A percentile compares a stretch with the other conserved stretches of the same genome.
These are phyloP conservation scores for Mya arenaria DNA, from an alignment of 1,140 invertebrate species.

Conservation along the genomic window DNA sequence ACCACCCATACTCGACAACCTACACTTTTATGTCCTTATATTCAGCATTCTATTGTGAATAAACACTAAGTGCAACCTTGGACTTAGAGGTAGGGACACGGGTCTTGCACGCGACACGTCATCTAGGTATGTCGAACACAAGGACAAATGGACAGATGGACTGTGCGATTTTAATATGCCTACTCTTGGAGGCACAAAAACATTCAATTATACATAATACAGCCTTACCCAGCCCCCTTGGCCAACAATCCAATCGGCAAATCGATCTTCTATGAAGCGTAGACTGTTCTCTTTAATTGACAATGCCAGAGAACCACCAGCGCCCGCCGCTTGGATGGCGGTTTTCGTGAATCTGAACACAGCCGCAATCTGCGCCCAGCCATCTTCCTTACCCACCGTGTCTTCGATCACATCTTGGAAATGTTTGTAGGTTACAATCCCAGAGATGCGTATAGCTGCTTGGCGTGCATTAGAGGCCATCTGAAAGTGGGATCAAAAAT, in stretches of 20 bases:
- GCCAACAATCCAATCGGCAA: conserved; percentile 73
- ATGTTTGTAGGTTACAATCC: conserved; percentile 65
- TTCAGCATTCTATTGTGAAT: no score
- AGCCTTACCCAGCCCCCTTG: conserved; percentile 77
- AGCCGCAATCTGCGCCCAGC: conserved; percentile 72
- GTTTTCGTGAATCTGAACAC: conserved; percentile 72
- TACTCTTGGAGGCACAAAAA: no score
- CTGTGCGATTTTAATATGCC: no score
- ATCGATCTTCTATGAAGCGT: conserved; percentile 72
- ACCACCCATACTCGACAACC: no score
- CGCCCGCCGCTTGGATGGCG: conserved; percentile 68
- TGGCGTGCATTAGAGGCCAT: conserved; percentile 13
- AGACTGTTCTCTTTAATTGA: conserved; percentile 73
- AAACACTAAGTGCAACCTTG: no score
- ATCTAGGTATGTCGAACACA: no score
- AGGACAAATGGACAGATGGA: no score
- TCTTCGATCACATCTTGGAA: conserved; percentile 68
- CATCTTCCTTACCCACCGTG: conserved; percentile 60
- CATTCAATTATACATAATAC: no score
- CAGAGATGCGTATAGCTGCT: conserved; percentile 22
- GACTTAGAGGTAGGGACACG: no score
- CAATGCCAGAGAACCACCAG: conserved; percentile 60
- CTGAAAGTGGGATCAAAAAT: neutral
- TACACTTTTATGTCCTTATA: no score
- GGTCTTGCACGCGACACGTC: no score